phyloP scores from a whole-genome alignment of 2,113 vertebrate genomes.

The Alectura lathami region DNA sequence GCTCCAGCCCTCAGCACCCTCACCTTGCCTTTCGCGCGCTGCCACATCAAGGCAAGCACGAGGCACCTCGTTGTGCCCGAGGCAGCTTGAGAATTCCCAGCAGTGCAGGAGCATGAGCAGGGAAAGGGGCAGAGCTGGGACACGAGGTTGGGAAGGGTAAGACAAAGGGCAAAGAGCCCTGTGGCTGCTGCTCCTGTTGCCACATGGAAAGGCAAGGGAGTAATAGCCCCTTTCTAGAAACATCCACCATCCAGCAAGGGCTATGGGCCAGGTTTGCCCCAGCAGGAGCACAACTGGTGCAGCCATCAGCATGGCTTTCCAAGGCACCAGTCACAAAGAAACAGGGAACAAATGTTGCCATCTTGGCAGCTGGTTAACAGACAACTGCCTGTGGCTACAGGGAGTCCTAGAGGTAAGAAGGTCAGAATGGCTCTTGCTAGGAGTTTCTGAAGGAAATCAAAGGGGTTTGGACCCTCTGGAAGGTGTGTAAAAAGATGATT shows the following conservation, averaged over 20 bases:
- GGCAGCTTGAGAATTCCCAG: slow-evolving; percentile 21
- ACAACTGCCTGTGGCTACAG: background rate
- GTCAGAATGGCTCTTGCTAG: background rate
- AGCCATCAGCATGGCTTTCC: background rate
- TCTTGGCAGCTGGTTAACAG: background rate
- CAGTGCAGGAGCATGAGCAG: background rate
- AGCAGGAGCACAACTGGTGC: background rate
- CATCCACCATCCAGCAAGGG: background rate
- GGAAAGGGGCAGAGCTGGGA: background rate
- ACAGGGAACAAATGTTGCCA: background rate
- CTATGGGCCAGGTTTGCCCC: background rate
- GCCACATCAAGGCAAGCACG: slow-evolving; percentile 8
- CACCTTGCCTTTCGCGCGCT: background rate
- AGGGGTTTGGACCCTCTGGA: background rate
- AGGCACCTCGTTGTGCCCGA: background rate
- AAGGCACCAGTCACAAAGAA: background rate
- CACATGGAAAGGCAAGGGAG: background rate
- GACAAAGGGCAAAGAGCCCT: background rate
- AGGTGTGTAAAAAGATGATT: background rate
- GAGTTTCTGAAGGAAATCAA: slow-evolving; percentile 2
- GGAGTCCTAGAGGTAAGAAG: background rate
- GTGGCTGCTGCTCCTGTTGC: background rate
- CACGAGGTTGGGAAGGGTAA: background rate
- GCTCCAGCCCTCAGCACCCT: background rate
- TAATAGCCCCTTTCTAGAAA: background rate